Base-by-base conservation (phyloP, 1,140 invertebrate species). In the Drosophila kanapiae region DNA sequence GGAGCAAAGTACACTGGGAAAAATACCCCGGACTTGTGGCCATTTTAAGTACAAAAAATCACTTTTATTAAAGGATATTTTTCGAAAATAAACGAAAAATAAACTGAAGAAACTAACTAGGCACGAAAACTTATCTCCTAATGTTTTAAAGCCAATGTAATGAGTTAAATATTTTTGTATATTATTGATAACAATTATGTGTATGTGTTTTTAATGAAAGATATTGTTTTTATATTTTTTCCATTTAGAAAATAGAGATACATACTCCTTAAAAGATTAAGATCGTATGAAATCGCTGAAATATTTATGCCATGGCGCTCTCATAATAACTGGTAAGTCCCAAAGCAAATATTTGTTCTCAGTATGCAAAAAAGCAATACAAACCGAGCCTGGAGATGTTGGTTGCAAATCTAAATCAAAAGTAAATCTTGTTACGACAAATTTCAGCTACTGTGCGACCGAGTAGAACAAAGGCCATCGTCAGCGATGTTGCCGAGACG, bases 351-450 rank as follows among this genome's bases (percentile, higher is more conserved):
- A 23, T 23, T 23, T 23, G 23, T 23, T 23, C 23, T 37, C 48
- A 23, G 38, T 70, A 48, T 4, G 1, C 5, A 1, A 51, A 51
- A 27, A 23, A 27, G 42, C 18, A 43, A 29, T 35, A 47, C 37
- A 53, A 53, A 67, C 47, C 18, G 18, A 18, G 33, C 8, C 5
- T 14, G 61, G n/a, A 69, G 65, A 67, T 40, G 70, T 14, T 37
- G 60, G 60, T 49, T 51, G 45, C 35, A 47, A 77, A 74, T 87
- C 72, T 71, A 88, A 88, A 87, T 87, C 84, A 88, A 87, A 87
- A 80, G 81, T 80, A 87, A 87, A 87, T 87, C 83, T 83, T 79
- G 83, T 86, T 86, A 86, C 62, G 79, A 87, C 70, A 74, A 83
- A 82, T 87, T 87, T 88, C 43, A 83, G 59, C 84, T 80, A 85